Conservation (phyloP, 2,888 invertebrate species). For the Ormyrus nitidulus region DNA sequence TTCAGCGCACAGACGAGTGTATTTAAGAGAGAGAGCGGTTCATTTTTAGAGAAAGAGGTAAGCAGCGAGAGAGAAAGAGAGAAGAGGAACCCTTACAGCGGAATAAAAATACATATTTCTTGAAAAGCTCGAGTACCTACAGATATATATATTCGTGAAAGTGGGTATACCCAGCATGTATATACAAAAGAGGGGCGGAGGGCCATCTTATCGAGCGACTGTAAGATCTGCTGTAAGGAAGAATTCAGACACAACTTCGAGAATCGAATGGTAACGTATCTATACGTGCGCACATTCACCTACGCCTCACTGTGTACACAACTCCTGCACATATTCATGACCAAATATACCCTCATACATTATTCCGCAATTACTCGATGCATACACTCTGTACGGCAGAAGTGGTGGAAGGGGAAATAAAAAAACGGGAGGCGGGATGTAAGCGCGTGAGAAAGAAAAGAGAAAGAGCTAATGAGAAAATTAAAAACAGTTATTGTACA, state of each 20-base stretch:
- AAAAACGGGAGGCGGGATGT: background rate
- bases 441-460: background rate
- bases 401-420: conserved; percentile 15
- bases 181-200: background rate
- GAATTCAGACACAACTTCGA: conserved; percentile 25
- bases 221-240: conserved; percentile 32
- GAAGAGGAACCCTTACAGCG: conserved; percentile 23
- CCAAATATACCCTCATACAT: conserved; percentile 6
- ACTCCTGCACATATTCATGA: background rate
- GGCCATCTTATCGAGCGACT: conserved; percentile 31
- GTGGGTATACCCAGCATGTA: background rate
- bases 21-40: conserved; percentile 21
- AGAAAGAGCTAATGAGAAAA: conserved; percentile 20
- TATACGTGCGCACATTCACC: background rate
- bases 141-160: background rate
- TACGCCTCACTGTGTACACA: background rate
- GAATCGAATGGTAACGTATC: conserved; percentile 38
- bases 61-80: background rate
- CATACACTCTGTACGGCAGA: conserved; percentile 4
- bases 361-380: conserved; percentile 34
- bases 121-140: conserved; percentile 29
- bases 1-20: conserved; percentile 15
- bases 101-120: conserved; percentile 47
- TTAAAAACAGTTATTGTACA: conserved; percentile 11
- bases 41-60: conserved; percentile 24